Evolutionary conservation across 2,888 invertebrate genomes (phyloP), one percentile per base, ranked within the genome.

Genomic region (Zygogramma bicolorata): DNA sequence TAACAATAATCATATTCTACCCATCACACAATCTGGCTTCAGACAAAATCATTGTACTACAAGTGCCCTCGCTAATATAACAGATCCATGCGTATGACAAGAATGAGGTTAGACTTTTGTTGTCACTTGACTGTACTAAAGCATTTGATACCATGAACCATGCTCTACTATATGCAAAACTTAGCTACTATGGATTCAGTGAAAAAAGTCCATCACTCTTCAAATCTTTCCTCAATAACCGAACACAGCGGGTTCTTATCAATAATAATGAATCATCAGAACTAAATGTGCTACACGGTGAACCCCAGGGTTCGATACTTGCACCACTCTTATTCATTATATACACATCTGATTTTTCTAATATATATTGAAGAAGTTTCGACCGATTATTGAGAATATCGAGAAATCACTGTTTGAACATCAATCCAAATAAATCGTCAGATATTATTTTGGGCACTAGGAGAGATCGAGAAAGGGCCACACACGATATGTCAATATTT

Each of bases 1-100:
- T 0, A 76, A 78, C n/a, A 4, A 13, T 5, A 65, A 79, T 1
- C 13, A 22, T 25, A 57, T 57, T 25, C 15, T 57, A 4, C 25
- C 57, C 4, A 27, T 13, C 6, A 22, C 22, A n/a, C 20, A 57
- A 10, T 57, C 57, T 6, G 57, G 57, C n/a, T 57, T 57, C 25
- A 57, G 57, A 57, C 25, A 8, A 3, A 27, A 57, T 57, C 25
- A 57, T 25, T 22, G 57, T 57, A 57, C 57, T 25, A 57, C 57
- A n/a, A 57, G n/a, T 25, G 57, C 22, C 2, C 57, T 57, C 4
- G 4, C 27, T 13, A 57, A 57, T 22, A 27, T 57, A n/a, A n/a
- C n/a, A n/a, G n/a, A n/a, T n/a, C n/a, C n/a, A n/a, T n/a, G n/a
- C n/a, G n/a, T n/a, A n/a, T n/a, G n/a, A n/a, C n/a, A n/a, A n/a